These are phyloP conservation scores for Cydia amplana DNA, from an alignment of 1,140 invertebrate genomes.

Conservation along the genomic window DNA sequence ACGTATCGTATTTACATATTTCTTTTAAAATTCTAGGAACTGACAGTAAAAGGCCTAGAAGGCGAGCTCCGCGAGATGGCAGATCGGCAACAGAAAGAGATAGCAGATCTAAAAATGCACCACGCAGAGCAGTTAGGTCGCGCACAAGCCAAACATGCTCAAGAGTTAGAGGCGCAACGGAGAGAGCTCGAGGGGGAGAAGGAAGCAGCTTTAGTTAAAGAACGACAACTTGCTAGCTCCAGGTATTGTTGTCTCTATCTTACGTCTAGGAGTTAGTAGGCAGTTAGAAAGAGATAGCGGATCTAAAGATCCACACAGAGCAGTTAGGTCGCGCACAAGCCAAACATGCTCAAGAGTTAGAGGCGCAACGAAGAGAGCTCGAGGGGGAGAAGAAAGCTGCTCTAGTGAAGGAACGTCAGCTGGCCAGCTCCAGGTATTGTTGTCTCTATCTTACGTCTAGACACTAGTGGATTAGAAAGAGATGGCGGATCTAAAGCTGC, in stretches of 20 bases:
- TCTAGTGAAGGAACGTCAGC: constrained; percentile 64
- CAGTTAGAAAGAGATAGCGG: constrained; percentile 61
- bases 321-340: constrained; percentile 54
- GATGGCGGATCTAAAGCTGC: constrained; percentile 67
- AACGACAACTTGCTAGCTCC: constrained; percentile 65
- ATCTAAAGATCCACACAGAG: constrained; percentile 70
- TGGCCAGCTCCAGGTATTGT: constrained; percentile 63
- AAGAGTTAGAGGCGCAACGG: constrained; percentile 62
- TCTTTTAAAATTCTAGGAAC: constrained; percentile 52
- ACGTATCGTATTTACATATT: too few species aligned
- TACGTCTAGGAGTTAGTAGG: too few species aligned
- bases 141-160: constrained; percentile 55
- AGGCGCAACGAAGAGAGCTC: constrained; percentile 55
- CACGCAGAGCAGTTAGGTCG: constrained; percentile 64
- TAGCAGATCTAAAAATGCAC: constrained; percentile 67
- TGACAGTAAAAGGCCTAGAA: constrained; percentile 76
- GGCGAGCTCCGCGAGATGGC: constrained; percentile 75
- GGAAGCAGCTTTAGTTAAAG: constrained; percentile 63
- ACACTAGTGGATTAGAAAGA: constrained; percentile 49
- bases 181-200: constrained; percentile 61
- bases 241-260: constrained; percentile 46
- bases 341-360: constrained; percentile 60
- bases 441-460: too few species aligned
- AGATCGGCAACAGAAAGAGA: constrained; percentile 70
- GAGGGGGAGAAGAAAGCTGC: constrained; percentile 66